Evolutionary conservation across 2,888 invertebrate species (phyloP).

Genomic region (Lymantria monacha): DNA sequence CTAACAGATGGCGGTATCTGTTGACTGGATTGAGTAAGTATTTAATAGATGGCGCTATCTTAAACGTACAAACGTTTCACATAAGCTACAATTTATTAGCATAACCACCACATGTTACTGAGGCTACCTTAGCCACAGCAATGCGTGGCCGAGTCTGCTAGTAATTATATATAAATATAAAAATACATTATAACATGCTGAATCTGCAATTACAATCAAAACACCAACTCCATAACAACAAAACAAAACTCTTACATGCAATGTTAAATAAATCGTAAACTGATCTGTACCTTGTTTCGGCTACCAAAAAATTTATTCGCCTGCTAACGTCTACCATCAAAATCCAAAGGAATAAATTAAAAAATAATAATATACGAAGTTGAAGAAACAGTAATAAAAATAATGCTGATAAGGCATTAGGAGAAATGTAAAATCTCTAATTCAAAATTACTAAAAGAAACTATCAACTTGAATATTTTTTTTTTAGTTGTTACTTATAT

Average conservation of each 20-base stretch:
- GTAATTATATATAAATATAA: too few relatives aligned
- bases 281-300: not conserved
- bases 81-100: too few relatives aligned
- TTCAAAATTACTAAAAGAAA: not conserved
- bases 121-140: too few relatives aligned
- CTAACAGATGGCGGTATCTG: too few relatives aligned
- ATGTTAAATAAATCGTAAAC: conserved; percentile 3
- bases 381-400: not conserved
- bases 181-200: not conserved
- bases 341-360: not conserved
- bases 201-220: not conserved
- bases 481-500: too few relatives aligned
- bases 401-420: not conserved
- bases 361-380: not conserved
- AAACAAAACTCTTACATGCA: conserved; percentile 11
- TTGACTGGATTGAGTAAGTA: too few relatives aligned
- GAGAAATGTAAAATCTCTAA: not conserved
- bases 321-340: not conserved
- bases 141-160: too few relatives aligned
- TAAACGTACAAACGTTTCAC: too few relatives aligned
- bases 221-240: not conserved
- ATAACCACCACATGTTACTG: too few relatives aligned
- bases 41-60: too few relatives aligned
- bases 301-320: not conserved
- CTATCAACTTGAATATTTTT: too few relatives aligned